Evolutionary conservation across 2,888 invertebrate species (phyloP).

Genomic region (Zaprionus bogoriensis): DNA sequence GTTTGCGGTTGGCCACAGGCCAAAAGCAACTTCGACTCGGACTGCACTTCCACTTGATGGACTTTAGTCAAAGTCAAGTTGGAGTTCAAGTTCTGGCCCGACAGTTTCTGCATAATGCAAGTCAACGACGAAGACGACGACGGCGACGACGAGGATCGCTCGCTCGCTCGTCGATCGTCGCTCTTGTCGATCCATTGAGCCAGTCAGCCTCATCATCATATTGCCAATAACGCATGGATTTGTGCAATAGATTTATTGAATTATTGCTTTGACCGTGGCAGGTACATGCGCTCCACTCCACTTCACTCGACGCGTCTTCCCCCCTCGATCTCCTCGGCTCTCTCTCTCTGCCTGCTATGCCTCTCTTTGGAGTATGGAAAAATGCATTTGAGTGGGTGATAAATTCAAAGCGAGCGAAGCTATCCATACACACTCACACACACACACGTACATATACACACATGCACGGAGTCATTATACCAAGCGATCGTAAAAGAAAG

Average conservation of each 20-base stretch:
- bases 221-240: constrained; percentile 77
- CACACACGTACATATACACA: constrained; percentile 31
- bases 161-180: constrained; percentile 25
- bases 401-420: constrained; percentile 67
- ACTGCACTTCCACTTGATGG: constrained; percentile 73
- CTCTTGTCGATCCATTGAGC: constrained; percentile 30
- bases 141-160: constrained; percentile 22
- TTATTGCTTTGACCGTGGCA: constrained; percentile 81
- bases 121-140: constrained; percentile 27
- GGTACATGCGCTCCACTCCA: constrained; percentile 75
- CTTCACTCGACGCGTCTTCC: constrained; percentile 12
- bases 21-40: constrained; percentile 1
- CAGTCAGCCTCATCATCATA: constrained; percentile 76
- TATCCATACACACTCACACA: constrained; percentile 27
- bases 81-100: constrained; percentile 72
- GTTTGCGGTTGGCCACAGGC: constrained; percentile 53
- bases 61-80: constrained; percentile 79
- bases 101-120: constrained; percentile 64
- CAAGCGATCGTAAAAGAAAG: constrained; percentile 73
- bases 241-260: constrained; percentile 81
- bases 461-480: constrained; percentile 72
- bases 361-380: constrained; percentile 58
- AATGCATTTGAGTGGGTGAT: constrained; percentile 76
- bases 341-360: neutral
- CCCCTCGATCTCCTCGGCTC: neutral